A percentile compares a stretch with the other conserved stretches of the same genome.
phyloP scores from a whole-genome alignment of 92 coral and sea anemone species.

The Anthopleura xanthogrammica region DNA sequence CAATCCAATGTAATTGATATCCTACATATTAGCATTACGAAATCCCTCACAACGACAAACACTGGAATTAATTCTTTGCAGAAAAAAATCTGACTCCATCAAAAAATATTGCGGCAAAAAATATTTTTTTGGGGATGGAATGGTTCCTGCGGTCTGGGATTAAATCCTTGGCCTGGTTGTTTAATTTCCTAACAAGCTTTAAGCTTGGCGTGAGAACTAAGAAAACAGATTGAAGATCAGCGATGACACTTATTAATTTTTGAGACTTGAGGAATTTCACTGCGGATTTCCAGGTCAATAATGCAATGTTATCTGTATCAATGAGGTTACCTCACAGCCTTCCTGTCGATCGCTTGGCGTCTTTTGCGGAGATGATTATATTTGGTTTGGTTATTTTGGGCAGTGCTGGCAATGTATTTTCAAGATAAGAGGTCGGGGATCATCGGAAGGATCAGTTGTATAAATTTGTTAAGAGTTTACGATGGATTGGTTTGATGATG shows the following conservation, averaged over 20 bases:
- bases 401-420: not conserved
- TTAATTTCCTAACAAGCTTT: not conserved
- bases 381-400: not conserved
- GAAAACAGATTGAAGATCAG: constrained; percentile 12
- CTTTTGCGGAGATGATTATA: not conserved
- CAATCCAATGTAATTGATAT: too few species aligned
- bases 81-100: too few species aligned
- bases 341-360: constrained; percentile 1
- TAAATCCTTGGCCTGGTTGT: not conserved
- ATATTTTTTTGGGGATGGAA: not conserved
- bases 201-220: constrained; percentile 2
- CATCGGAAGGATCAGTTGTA: not conserved
- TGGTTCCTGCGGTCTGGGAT: not conserved
- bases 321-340: not conserved
- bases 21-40: too few species aligned
- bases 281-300: constrained; percentile 38
- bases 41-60: too few species aligned
- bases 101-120: not conserved
- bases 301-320: not conserved
- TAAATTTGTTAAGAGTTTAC: not conserved
- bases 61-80: too few species aligned
- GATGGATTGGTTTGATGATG: not conserved
- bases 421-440: constrained; percentile 10
- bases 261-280: constrained; percentile 31
- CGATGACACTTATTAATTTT: constrained; percentile 65